Percentiles rank a stretch among this genome's conserved stretches.
Conservation (phyloP, 2,113 vertebrate genomes). For the Heterotilapia buettikoferi region DNA sequence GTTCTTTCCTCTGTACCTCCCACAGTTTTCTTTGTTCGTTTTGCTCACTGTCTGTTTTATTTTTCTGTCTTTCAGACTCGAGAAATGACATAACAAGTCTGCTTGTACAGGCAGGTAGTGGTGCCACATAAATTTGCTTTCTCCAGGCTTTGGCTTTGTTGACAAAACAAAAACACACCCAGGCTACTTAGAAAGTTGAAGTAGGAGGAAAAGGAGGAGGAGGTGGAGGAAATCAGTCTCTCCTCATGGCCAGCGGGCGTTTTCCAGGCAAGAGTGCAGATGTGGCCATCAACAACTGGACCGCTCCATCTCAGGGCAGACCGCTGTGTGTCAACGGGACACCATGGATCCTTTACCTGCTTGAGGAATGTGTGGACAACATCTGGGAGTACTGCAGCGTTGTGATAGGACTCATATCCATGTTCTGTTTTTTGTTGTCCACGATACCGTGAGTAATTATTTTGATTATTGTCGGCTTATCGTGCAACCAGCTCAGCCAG, state of each 20-base stretch:
- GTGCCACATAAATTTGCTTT: neutral
- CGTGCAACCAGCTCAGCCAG: neutral
- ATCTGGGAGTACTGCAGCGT: conserved; percentile 71
- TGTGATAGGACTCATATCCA: conserved; percentile 67
- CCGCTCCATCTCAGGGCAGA: conserved; percentile 14
- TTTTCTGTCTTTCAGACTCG: neutral
- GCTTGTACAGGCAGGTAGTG: neutral
- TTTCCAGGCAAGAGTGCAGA: conserved; percentile 40
- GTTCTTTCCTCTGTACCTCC: neutral
- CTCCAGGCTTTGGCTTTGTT: neutral
- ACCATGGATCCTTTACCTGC: conserved; percentile 68
- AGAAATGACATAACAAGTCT: neutral
- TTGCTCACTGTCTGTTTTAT: neutral
- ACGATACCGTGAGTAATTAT: conserved; percentile 64
- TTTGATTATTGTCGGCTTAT: neutral
- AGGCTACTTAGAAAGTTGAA: neutral
- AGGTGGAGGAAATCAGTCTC: neutral
- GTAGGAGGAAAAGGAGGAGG: neutral
- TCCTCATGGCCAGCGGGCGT: conserved; percentile 40
- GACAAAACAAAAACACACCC: neutral
- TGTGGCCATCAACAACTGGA: conserved; percentile 38
- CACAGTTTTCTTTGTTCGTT: neutral
- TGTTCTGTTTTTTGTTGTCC: conserved; percentile 75
- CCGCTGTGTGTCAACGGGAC: conserved; percentile 63
- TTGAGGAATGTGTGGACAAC: conserved; percentile 66